These are phyloP conservation scores for Dolichotis patagonum DNA, from an alignment of 2,113 vertebrate species.

Conservation along the genomic window DNA sequence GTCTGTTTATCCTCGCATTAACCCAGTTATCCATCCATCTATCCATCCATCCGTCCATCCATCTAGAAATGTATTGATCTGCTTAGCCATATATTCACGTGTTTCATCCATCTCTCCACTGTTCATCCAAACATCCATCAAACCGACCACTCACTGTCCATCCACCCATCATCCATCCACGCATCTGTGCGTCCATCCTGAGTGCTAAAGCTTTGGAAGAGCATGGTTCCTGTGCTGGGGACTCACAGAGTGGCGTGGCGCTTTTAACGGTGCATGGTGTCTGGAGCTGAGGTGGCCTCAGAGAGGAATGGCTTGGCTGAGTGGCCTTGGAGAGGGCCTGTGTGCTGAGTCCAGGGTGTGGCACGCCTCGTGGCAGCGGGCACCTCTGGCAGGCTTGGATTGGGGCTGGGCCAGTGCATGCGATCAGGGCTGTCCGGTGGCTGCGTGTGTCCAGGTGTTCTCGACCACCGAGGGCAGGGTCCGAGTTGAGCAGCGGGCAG, in stretches of 20 bases:
- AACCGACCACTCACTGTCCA: too few relatives aligned
- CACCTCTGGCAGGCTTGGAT: rapidly evolving
- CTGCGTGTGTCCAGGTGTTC: slow-evolving; percentile 84
- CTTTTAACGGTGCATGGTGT: neutral
- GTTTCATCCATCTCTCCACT: neutral
- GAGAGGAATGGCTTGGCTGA: neutral
- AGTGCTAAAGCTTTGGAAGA: neutral
- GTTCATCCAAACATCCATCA: neutral
- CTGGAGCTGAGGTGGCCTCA: neutral
- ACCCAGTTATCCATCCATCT: neutral
- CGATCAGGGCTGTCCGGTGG: rapidly evolving
- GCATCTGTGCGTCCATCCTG: neutral
- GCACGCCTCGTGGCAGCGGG: rapidly evolving
- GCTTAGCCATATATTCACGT: neutral
- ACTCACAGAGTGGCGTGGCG: neutral
- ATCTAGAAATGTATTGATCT: neutral
- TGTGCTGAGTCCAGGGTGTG: neutral
- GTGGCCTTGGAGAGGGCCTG: rapidly evolving
- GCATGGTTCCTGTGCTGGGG: too few relatives aligned
- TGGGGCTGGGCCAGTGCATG: neutral
- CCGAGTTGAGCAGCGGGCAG: slow-evolving; percentile 87
- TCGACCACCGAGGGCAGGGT: slow-evolving; percentile 86
- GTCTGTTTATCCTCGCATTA: neutral
- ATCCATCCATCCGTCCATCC: neutral
- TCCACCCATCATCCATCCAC: neutral